A percentile compares a stretch with the other conserved stretches of the same genome.
phyloP scores from a whole-genome alignment of 2,113 vertebrate species.

The Casuarius casuarius region DNA sequence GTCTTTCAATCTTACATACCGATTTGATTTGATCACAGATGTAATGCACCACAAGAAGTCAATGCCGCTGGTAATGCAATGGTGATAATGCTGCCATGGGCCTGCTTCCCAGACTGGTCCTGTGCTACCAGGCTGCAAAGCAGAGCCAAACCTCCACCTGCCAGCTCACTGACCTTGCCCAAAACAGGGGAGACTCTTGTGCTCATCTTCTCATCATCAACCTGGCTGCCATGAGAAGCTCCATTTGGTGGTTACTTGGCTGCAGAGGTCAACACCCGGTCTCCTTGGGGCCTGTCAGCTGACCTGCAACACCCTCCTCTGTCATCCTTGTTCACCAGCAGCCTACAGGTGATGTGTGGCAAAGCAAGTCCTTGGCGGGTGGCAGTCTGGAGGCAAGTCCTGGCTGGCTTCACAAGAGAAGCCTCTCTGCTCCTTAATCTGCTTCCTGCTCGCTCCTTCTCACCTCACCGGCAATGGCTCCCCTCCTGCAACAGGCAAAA shows the following conservation, averaged over 20 bases:
- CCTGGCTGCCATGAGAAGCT: background rate
- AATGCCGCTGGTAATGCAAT: background rate
- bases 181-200: background rate
- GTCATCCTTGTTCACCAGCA: background rate
- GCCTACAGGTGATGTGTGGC: fast-evolving
- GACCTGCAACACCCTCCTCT: background rate
- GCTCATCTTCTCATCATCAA: background rate
- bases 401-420: background rate
- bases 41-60: background rate
- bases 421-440: background rate
- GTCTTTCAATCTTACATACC: background rate
- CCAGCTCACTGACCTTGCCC: background rate
- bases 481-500: background rate
- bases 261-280: background rate
- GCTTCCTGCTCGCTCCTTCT: fast-evolving
- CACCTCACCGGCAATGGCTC: background rate
- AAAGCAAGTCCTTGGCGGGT: background rate
- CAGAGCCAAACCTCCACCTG: background rate
- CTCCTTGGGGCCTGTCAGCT: background rate
- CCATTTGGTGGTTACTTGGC: background rate
- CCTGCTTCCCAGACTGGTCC: fast-evolving
- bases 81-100: fast-evolving
- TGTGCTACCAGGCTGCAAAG: background rate
- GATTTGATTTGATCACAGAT: fast-evolving
- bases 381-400: background rate